Evolutionary conservation across 2,113 vertebrate species (phyloP).

Genomic region (Shinisaurus crocodilurus): DNA sequence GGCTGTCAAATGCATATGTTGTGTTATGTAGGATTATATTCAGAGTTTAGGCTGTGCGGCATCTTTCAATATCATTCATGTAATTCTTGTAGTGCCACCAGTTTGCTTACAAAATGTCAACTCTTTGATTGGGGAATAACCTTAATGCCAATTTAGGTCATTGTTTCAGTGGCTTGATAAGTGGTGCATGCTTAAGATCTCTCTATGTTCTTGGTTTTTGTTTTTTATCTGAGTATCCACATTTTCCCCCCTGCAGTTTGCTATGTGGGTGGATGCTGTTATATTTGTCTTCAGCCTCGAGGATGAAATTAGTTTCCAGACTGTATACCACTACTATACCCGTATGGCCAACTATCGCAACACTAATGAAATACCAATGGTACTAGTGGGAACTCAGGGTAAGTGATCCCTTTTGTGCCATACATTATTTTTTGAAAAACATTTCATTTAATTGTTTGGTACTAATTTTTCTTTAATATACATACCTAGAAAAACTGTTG

Average conservation of each 20-base stretch:
- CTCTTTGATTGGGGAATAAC: not conserved
- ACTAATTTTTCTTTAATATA: not conserved
- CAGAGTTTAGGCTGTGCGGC: not conserved
- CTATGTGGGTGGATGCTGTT: constrained; percentile 97
- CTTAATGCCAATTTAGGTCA: not conserved
- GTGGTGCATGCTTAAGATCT: not conserved
- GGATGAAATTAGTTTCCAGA: constrained; percentile 98
- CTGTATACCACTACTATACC: constrained; percentile 97
- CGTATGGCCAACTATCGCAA: constrained; percentile 93
- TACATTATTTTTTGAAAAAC: not conserved
- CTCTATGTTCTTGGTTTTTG: not conserved
- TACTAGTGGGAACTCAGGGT: constrained; percentile 98
- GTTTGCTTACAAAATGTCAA: not conserved
- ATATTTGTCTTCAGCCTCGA: constrained; percentile 99
- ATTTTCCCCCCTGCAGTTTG: constrained; percentile 80
- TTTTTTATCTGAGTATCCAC: constrained; percentile 11
- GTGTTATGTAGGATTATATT: not conserved
- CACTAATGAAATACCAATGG: constrained; percentile 91
- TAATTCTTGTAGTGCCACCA: not conserved
- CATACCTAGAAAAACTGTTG: not conserved
- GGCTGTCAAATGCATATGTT: not conserved
- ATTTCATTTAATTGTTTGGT: not conserved
- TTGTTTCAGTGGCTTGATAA: not conserved
- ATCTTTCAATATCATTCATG: not conserved
- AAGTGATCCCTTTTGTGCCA: constrained; percentile 34